Evolutionary conservation across 2,113 vertebrate genomes (phyloP).

Genomic region (Caloenas nicobarica): DNA sequence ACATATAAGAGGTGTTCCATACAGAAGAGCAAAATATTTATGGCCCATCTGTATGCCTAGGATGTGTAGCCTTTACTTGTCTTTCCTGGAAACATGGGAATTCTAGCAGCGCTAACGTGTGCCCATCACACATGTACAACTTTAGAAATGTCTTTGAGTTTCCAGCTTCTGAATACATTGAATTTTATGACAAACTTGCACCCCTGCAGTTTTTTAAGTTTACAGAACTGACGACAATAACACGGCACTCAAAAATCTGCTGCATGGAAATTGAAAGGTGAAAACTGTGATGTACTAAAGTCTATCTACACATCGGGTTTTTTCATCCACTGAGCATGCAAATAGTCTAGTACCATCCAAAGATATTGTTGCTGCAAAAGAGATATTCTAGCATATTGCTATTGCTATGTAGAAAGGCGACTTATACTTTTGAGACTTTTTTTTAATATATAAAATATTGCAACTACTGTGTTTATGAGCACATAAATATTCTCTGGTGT

Average conservation of each 20-base stretch:
- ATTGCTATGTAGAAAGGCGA: slow-evolving; percentile 4
- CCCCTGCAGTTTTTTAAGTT: slow-evolving; percentile 30
- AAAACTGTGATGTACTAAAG: slow-evolving; percentile 38
- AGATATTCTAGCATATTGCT: slow-evolving; percentile 37
- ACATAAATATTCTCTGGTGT: slow-evolving; percentile 45
- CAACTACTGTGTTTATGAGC: slow-evolving; percentile 56
- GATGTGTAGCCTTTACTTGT: background rate
- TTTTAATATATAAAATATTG: background rate
- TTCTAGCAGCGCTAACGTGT: background rate
- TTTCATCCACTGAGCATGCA: slow-evolving; percentile 32
- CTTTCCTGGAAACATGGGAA: background rate
- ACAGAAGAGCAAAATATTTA: background rate
- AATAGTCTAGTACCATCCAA: slow-evolving; percentile 30
- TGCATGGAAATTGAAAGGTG: slow-evolving; percentile 37
- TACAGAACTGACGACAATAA: slow-evolving; percentile 39
- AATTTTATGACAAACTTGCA: background rate
- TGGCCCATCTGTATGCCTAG: background rate
- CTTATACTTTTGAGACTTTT: background rate
- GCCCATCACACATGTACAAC: background rate
- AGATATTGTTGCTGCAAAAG: slow-evolving; percentile 17
- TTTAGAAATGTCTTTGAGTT: background rate
- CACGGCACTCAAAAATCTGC: slow-evolving; percentile 28
- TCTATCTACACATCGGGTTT: slow-evolving; percentile 6
- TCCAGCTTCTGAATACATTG: background rate
- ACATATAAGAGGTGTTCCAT: background rate